Conservation (phyloP, 2,797 vertebrate genomes). For the Siniperca undulata region DNA sequence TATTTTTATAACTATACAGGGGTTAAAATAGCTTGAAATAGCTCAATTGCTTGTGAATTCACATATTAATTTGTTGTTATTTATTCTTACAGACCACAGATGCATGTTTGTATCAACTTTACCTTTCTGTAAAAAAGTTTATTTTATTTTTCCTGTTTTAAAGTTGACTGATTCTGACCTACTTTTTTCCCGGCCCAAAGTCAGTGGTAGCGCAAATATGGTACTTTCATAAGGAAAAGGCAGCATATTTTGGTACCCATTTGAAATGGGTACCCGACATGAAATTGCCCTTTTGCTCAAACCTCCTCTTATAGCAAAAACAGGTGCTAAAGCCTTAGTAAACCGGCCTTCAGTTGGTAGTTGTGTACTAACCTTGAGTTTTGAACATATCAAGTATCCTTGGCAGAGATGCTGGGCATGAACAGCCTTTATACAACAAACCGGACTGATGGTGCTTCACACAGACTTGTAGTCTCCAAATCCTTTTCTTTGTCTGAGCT, state of each 20-base stretch:
- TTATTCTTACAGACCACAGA: background rate
- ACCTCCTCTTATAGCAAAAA: background rate
- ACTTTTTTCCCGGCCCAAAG: background rate
- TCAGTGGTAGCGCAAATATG: background rate
- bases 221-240: background rate
- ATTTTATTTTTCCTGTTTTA: background rate
- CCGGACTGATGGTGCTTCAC: slow-evolving; percentile 45
- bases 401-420: slow-evolving; percentile 15
- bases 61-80: background rate
- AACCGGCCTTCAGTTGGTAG: slow-evolving; percentile 7
- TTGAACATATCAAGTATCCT: slow-evolving; percentile 37
- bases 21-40: background rate
- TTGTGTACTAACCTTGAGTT: slow-evolving; percentile 37
- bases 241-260: no score
- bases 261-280: no score
- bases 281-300: background rate
- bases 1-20: background rate
- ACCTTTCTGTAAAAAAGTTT: background rate
- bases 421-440: slow-evolving; percentile 44
- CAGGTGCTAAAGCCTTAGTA: background rate
- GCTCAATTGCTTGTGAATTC: no score
- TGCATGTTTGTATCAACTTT: background rate
- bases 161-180: background rate
- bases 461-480: slow-evolving; percentile 43
- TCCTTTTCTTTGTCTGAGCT: slow-evolving; percentile 61